Conservation (phyloP, 2,888 invertebrate genomes). For the Pachymerium ferrugineum region DNA sequence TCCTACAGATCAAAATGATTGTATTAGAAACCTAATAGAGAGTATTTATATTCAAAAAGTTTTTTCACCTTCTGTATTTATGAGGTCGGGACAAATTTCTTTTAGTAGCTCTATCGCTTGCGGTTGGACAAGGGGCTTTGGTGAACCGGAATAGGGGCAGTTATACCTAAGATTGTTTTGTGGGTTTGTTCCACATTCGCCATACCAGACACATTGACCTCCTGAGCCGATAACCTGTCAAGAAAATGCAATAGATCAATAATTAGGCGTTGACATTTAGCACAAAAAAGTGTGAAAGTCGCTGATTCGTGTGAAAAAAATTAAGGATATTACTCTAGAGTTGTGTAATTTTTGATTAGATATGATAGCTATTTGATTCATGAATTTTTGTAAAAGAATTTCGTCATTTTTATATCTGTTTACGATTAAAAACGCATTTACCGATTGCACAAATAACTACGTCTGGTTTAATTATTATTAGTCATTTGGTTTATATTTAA, state of each 20-base stretch:
- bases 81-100: background rate
- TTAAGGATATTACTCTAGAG: too few species aligned
- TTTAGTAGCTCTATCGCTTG: background rate
- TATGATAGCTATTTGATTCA: too few species aligned
- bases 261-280: too few species aligned
- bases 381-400: too few species aligned
- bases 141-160: background rate
- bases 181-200: constrained; percentile 21
- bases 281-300: too few species aligned
- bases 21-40: background rate
- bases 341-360: too few species aligned
- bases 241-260: background rate
- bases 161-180: background rate
- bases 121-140: background rate
- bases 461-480: too few species aligned
- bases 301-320: too few species aligned
- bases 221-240: background rate
- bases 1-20: background rate
- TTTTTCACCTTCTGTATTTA: background rate
- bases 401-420: too few species aligned
- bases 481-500: too few species aligned
- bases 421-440: too few species aligned
- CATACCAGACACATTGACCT: constrained; percentile 22
- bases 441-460: too few species aligned
- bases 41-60: background rate